Percentiles rank a stretch among this genome's conserved stretches.
These are phyloP conservation scores for Drosophila nr. medialis DNA, from an alignment of 2,888 invertebrate genomes.

Conservation along the genomic window DNA sequence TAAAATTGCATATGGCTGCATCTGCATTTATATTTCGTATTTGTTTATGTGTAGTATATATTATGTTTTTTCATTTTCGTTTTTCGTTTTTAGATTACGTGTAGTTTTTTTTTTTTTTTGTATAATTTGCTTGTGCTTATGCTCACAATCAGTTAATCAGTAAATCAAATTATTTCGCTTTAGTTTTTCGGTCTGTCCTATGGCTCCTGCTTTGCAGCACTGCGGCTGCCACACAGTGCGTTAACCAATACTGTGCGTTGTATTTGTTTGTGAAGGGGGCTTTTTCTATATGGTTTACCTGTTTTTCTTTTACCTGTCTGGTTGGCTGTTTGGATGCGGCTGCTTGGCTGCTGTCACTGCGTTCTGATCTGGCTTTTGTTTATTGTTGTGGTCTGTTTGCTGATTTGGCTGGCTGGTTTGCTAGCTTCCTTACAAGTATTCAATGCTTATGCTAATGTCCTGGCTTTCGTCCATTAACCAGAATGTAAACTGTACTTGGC, in stretches of 20 bases:
- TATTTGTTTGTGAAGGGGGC: slow-evolving; percentile 9
- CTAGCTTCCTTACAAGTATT: slow-evolving; percentile 30
- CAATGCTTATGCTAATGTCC: slow-evolving; percentile 30
- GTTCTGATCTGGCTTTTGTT: slow-evolving; percentile 22
- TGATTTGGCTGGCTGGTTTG: slow-evolving; percentile 31
- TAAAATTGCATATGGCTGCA: slow-evolving; percentile 79
- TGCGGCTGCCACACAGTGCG: slow-evolving; percentile 34
- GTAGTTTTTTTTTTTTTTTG: slow-evolving; percentile 21
- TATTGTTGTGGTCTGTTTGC: slow-evolving; percentile 41
- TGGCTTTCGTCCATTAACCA: slow-evolving; percentile 33
- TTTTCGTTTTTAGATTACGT: slow-evolving; percentile 41
- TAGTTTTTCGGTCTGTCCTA: slow-evolving; percentile 37
- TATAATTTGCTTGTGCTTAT: slow-evolving; percentile 44
- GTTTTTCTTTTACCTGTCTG: slow-evolving; percentile 38
- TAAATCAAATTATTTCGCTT: slow-evolving; percentile 54
- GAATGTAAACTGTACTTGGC: slow-evolving; percentile 69
- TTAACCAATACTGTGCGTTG: slow-evolving; percentile 40
- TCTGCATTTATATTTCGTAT: slow-evolving; percentile 73
- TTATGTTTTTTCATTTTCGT: slow-evolving; percentile 28
- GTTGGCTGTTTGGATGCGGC: slow-evolving; percentile 37
- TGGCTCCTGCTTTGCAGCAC: slow-evolving; percentile 34
- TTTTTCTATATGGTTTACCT: slow-evolving; percentile 29
- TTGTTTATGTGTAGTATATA: slow-evolving; percentile 65
- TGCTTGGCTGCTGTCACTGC: slow-evolving; percentile 20
- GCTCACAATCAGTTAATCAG: slow-evolving; percentile 59